Evolutionary conservation across 92 coral and sea anemone genomes (phyloP).

Genomic region (Zoanthus sansibaricus): DNA sequence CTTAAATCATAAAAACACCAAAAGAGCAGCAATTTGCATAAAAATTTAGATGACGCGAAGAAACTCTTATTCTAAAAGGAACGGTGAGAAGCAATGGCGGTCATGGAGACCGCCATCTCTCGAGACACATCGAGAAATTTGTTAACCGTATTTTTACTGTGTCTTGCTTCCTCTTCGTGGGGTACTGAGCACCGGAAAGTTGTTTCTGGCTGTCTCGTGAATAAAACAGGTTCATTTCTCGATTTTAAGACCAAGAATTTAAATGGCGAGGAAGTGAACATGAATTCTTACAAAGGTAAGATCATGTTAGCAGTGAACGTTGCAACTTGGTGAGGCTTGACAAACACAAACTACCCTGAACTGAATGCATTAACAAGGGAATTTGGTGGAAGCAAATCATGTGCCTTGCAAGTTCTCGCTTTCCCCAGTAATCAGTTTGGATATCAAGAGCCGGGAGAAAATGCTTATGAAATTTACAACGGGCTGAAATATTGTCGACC

Average conservation of each 20-base stretch:
- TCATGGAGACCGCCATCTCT: no score
- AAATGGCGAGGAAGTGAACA: constrained; percentile 40
- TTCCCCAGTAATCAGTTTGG: constrained; percentile 89
- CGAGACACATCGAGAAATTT: neutral
- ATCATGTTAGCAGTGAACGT: constrained; percentile 72
- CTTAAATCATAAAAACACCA: neutral
- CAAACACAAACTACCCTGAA: constrained; percentile 67
- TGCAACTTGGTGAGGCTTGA: constrained; percentile 82
- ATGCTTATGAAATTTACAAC: constrained; percentile 74
- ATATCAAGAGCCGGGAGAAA: constrained; percentile 83
- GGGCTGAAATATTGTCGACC: constrained; percentile 84
- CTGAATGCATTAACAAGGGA: constrained; percentile 73
- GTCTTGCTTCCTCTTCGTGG: neutral
- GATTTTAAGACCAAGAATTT: constrained; percentile 55
- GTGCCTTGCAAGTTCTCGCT: constrained; percentile 70
- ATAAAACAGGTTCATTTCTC: constrained; percentile 37
- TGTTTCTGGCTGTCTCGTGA: constrained; percentile 1
- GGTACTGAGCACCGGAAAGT: neutral
- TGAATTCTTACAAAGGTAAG: constrained; percentile 58
- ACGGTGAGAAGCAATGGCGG: neutral
- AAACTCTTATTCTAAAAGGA: neutral
- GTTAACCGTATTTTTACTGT: neutral
- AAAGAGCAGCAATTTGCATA: constrained; percentile 18
- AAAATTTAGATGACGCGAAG: no score
- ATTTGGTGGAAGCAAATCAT: constrained; percentile 31